These are phyloP conservation scores for Actenoides hombroni DNA, from an alignment of 2,113 vertebrate species.

Conservation along the genomic window DNA sequence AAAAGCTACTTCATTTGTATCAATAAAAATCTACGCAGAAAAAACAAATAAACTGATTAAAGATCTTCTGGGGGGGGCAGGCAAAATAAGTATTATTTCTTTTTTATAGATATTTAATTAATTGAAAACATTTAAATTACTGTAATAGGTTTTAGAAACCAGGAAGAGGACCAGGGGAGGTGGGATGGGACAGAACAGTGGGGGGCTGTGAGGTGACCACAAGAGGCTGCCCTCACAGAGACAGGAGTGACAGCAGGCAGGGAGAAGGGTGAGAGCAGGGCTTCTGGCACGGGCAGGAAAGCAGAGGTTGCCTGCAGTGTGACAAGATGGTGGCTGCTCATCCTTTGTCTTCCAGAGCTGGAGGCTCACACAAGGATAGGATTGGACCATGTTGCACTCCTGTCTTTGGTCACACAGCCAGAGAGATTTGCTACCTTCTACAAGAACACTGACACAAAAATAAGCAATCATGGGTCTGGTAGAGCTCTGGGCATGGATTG, in stretches of 20 bases:
- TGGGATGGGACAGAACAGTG: neutral
- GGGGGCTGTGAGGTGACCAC: neutral
- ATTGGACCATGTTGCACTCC: too few species aligned
- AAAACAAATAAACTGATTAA: neutral
- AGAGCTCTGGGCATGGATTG: neutral
- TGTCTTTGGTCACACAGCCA: too few species aligned
- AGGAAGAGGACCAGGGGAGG: neutral
- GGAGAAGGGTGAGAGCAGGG: neutral
- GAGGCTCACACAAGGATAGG: too few species aligned
- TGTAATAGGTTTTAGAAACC: neutral
- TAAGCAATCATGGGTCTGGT: neutral
- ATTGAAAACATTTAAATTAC: neutral
- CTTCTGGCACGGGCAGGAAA: too few species aligned
- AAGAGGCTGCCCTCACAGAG: too few species aligned
- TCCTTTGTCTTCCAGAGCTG: neutral
- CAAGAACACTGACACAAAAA: neutral
- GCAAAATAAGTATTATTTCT: neutral
- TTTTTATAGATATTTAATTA: neutral
- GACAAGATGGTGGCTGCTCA: too few species aligned
- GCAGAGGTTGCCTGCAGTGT: fast-evolving
- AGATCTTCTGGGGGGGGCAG: neutral
- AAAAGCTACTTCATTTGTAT: neutral
- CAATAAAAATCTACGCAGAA: neutral
- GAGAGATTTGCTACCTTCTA: too few species aligned
- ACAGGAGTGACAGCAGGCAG: neutral